Conservation (phyloP, 2,888 invertebrate species). For the Ophion ellenae region DNA sequence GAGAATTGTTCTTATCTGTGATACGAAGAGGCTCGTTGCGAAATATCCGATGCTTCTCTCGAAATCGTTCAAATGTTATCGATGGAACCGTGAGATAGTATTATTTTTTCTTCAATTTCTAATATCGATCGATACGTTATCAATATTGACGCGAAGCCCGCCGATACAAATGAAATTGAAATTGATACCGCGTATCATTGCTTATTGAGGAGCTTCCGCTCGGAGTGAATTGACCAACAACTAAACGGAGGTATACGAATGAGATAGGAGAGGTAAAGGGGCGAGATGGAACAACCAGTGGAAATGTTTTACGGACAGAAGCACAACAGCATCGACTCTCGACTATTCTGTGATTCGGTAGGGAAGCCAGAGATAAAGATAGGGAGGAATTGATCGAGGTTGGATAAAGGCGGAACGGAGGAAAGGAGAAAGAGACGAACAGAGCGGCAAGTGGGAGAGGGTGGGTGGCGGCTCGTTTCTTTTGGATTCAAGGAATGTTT, state of each 20-base stretch:
- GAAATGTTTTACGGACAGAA: slow-evolving; percentile 54
- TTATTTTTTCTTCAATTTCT: not conserved
- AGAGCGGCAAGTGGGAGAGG: slow-evolving; percentile 60
- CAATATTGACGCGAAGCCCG: not conserved
- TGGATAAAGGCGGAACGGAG: slow-evolving; percentile 34
- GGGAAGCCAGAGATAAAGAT: slow-evolving; percentile 59
- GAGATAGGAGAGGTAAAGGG: slow-evolving; percentile 56
- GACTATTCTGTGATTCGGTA: slow-evolving; percentile 25
- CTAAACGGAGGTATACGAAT: slow-evolving; percentile 13
- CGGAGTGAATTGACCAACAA: slow-evolving; percentile 34
- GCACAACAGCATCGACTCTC: slow-evolving; percentile 39
- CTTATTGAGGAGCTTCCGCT: slow-evolving; percentile 8
- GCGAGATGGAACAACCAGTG: slow-evolving; percentile 38
- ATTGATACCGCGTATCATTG: slow-evolving; percentile 24
- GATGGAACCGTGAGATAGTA: not conserved
- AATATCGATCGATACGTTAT: not conserved
- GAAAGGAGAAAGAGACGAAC: slow-evolving; percentile 58
- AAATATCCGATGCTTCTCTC: not conserved
- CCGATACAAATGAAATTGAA: slow-evolving; percentile 4
- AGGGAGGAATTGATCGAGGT: slow-evolving; percentile 45
- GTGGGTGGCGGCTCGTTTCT: slow-evolving; percentile 82
- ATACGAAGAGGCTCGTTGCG: not conserved
- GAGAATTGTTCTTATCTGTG: not conserved
- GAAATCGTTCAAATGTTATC: not conserved
- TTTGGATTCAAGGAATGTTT: slow-evolving; percentile 84